A percentile compares a stretch with the other conserved stretches of the same genome.
These are phyloP conservation scores for Dasypus novemcinctus DNA, from an alignment of 2,113 vertebrate genomes.

Conservation along the genomic window DNA sequence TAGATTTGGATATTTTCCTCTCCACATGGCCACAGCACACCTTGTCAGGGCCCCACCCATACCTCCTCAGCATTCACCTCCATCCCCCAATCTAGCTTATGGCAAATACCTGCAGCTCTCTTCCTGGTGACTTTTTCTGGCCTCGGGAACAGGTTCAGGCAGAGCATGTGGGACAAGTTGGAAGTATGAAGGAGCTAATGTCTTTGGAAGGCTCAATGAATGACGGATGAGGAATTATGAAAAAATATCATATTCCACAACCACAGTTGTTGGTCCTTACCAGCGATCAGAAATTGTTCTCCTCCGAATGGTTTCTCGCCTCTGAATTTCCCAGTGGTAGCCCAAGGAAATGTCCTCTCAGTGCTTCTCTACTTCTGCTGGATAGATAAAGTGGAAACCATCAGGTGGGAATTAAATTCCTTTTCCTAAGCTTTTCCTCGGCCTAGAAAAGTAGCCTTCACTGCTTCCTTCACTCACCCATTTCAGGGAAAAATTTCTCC, in stretches of 20 bases:
- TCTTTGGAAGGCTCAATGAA: not conserved
- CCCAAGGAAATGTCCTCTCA: not conserved
- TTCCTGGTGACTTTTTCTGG: not conserved
- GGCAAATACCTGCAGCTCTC: not conserved
- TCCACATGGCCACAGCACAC: not conserved
- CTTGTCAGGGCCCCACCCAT: not conserved
- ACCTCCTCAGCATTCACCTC: not conserved
- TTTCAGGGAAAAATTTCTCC: not conserved
- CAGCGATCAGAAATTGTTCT: not conserved
- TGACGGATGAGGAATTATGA: not conserved
- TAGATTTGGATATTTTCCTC: not conserved
- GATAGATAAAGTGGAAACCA: not conserved
- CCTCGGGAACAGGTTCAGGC: not conserved
- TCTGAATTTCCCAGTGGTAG: not conserved
- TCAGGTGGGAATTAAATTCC: not conserved
- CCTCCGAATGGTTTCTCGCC: not conserved
- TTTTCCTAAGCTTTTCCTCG: not conserved
- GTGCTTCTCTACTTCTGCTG: not conserved
- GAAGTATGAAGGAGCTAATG: not conserved
- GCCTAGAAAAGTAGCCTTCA: not conserved
- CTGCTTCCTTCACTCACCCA: not conserved
- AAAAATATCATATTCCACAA: not conserved
- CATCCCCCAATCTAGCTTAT: too few species aligned
- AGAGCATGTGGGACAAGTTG: not conserved
- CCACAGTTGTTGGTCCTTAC: not conserved